Conservation (phyloP, 2,113 vertebrate species). For the Nasalis larvatus region DNA sequence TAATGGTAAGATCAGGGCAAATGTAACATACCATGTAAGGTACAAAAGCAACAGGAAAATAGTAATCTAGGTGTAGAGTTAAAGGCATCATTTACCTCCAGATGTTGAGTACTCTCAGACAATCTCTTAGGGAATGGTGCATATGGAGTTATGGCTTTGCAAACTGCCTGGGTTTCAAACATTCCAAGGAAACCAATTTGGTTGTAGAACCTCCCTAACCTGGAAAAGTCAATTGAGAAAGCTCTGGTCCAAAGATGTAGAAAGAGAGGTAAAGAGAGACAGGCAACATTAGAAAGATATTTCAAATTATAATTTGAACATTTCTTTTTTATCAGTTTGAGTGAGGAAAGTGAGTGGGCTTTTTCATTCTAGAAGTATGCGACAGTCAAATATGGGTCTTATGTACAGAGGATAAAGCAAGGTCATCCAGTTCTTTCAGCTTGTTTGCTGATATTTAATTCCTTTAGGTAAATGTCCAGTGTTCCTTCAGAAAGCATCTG, state of each 20-base stretch:
- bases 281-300: neutral
- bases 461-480: conserved; percentile 64
- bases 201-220: neutral
- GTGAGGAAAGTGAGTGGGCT: neutral
- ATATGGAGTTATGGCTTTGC: neutral
- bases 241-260: neutral
- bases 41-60: neutral
- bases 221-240: neutral
- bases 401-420: neutral
- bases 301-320: neutral
- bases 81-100: neutral
- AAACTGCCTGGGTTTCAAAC: neutral
- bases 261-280: neutral
- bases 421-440: neutral
- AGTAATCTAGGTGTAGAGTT: neutral
- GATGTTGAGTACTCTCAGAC: neutral
- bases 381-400: neutral
- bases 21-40: neutral
- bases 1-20: conserved; percentile 61
- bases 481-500: conserved; percentile 88
- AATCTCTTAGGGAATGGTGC: neutral
- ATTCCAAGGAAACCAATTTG: neutral
- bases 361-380: neutral
- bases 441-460: neutral
- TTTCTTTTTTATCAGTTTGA: neutral